These are phyloP conservation scores for Mungos mungo DNA, from an alignment of 2,113 vertebrate genomes.

Conservation along the genomic window DNA sequence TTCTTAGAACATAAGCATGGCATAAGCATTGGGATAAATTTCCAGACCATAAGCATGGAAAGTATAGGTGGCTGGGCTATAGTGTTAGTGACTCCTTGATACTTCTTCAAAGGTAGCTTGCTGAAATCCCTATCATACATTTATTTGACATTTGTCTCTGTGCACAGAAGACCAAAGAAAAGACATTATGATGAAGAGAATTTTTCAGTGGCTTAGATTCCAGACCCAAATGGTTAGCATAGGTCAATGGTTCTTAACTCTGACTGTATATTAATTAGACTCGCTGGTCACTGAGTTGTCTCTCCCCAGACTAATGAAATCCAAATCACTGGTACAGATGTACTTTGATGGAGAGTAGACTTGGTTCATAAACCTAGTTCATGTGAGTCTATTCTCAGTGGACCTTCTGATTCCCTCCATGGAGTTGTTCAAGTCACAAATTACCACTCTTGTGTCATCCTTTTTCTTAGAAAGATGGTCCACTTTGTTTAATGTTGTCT, in stretches of 20 bases:
- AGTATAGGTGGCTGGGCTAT: neutral
- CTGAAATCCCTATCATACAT: neutral
- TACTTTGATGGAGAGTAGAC: neutral
- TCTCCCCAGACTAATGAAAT: neutral
- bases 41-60: neutral
- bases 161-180: neutral
- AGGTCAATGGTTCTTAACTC: neutral
- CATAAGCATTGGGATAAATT: neutral
- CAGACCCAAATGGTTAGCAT: neutral
- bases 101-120: slow-evolving; percentile 4
- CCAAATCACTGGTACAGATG: neutral
- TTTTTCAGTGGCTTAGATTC: neutral
- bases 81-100: neutral
- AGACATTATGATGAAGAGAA: neutral
- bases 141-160: neutral
- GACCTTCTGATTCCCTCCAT: neutral
- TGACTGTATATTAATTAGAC: neutral
- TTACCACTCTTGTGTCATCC: neutral
- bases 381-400: slow-evolving; percentile 2
- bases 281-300: neutral
- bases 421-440: neutral
- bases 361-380: neutral
- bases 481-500: slow-evolving; percentile 11
- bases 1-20: neutral
- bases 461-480: neutral